phyloP scores from a whole-genome alignment of 2,797 vertebrate species.

The Onychomys leucogaster region DNA sequence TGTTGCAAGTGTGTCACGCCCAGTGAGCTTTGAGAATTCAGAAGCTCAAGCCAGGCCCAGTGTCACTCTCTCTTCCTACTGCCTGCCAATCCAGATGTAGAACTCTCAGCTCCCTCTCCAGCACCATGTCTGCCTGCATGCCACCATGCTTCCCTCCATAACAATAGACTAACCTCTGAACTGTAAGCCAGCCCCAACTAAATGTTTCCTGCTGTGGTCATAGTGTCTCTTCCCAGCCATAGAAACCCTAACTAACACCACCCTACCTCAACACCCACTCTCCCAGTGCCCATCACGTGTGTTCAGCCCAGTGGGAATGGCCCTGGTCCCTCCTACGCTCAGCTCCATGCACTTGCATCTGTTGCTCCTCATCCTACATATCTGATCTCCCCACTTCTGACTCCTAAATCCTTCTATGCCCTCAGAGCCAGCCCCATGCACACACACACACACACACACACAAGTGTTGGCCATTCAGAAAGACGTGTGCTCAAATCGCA shows the following conservation, averaged over 20 bases:
- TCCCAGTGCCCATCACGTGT: neutral
- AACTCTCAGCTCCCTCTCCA: neutral
- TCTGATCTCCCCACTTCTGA: neutral
- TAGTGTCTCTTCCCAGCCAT: neutral
- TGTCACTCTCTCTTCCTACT: neutral
- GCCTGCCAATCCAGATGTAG: neutral
- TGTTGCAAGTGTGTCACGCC: neutral
- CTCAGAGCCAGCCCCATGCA: neutral
- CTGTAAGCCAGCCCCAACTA: neutral
- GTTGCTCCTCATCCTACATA: neutral
- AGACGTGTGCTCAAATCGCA: neutral
- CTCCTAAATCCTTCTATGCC: neutral
- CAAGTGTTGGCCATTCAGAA: neutral
- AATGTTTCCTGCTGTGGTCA: neutral
- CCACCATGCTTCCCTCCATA: neutral
- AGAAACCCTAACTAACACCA: neutral
- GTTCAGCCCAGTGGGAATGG: neutral
- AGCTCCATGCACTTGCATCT: neutral
- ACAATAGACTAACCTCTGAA: neutral
- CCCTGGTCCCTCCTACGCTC: neutral
- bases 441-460: neutral
- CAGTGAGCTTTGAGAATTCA: neutral
- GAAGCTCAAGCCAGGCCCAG: neutral
- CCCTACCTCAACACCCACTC: neutral
- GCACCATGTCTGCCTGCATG: neutral